These are phyloP conservation scores for Caenorhabditis sulstoni DNA, from an alignment of 2,888 invertebrate genomes.

Conservation along the genomic window DNA sequence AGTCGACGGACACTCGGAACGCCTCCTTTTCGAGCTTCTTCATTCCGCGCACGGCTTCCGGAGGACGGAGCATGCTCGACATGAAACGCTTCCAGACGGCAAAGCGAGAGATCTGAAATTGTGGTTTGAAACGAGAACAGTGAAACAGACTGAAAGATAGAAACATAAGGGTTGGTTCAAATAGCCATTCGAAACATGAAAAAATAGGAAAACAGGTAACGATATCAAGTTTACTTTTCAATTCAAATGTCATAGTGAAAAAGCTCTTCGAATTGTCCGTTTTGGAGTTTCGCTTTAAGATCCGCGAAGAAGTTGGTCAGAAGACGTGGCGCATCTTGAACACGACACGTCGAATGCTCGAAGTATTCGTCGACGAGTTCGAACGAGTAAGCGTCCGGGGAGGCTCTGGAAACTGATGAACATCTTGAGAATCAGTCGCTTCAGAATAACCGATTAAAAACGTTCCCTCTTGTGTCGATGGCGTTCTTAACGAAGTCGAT, in stretches of 20 bases:
- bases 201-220: no score
- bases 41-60: conserved; percentile 71
- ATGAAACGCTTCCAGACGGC: conserved; percentile 10
- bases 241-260: conserved; percentile 19
- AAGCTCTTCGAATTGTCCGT: conserved; percentile 8
- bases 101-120: conserved; percentile 16
- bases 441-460: no score
- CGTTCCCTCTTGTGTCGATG: conserved; percentile 38
- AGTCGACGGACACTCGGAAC: conserved; percentile 41
- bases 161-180: not conserved
- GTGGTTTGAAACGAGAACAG: not conserved
- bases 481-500: conserved; percentile 35
- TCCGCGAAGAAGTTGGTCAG: conserved; percentile 22
- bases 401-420: no score
- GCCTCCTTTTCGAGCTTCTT: conserved; percentile 65
- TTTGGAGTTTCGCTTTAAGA: not conserved
- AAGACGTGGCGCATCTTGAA: conserved; percentile 8
- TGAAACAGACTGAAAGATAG: no score
- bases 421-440: no score
- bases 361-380: conserved; percentile 44
- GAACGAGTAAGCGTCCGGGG: no score
- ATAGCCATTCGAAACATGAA: not conserved
- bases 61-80: conserved; percentile 51
- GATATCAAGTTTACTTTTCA: not conserved
- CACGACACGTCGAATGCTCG: conserved; percentile 31